Base-by-base conservation (phyloP, 1,140 invertebrate species). In the Elymnias hypermnestra region DNA sequence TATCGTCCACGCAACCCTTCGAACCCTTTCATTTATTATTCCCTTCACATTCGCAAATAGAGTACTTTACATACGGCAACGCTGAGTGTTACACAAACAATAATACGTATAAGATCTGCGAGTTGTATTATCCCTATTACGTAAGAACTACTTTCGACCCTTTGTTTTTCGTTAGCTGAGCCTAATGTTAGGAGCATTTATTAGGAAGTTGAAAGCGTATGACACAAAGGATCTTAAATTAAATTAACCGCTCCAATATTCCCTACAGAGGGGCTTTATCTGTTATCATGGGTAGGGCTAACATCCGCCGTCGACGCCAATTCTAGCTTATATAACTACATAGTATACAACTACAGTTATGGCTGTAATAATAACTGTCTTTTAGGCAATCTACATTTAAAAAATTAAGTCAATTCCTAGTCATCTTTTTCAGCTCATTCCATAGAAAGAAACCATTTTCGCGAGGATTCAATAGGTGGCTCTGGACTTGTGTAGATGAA, bases 1-100 rank as follows among this genome's bases (percentile, higher is more conserved):
- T 44, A 51, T 51, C 35, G 26, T 44, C 48, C 40, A 51, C 25
- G 26, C 25, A 44, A 44, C 40, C 41, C 36, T 51, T 41, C 35
- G 38, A 31, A 31, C 29, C 46, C 44, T 28, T 23, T 23, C 35
- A 43, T 51, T 43, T 26, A 39, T 51, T 44, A 51, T 51, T 38
- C 48, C 26, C 25, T 51, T 39, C 35, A 39, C 48, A 33, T 39
- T 51, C 36, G 18, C 19, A 33, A 44, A 44, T 39, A 23, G 25
- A 22, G 14, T 41, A 41, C 15, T 41, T 49, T 42, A 26, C 38
- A 12, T 29, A 43, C 36, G 13, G 18, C 19, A 22, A 50, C 48
- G 17, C 15, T 18, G 25, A 39, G 19, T 39, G 40, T 44, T 44
- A 31, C 36, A 44, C 26, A 44, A 44, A 51, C 41, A 50, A 50